Percentiles rank a stretch among this genome's conserved stretches.
Conservation (phyloP, 2,113 vertebrate genomes). For the Spheniscus mendiculus region DNA sequence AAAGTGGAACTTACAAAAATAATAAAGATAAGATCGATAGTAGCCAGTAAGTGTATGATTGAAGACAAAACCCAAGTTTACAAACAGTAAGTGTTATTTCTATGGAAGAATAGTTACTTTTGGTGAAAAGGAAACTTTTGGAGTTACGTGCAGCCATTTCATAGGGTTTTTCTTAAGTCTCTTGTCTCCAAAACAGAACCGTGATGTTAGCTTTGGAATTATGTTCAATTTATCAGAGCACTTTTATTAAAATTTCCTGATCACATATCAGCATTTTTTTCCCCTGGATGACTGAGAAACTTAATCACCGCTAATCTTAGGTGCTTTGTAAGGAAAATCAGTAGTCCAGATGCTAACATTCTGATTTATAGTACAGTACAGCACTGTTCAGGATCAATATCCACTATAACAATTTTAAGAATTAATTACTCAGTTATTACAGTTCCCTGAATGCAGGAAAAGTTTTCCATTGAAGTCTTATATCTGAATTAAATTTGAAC, state of each 20-base stretch:
- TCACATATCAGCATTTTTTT: not conserved
- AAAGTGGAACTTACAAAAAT: not conserved
- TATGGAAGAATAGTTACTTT: not conserved
- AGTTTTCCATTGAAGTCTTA: not conserved
- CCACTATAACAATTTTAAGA: not conserved
- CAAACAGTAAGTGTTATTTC: not conserved
- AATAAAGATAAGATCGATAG: not conserved
- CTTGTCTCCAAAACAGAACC: not conserved
- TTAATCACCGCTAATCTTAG: not conserved
- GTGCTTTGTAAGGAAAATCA: not conserved
- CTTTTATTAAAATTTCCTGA: not conserved
- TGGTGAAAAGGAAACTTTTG: not conserved
- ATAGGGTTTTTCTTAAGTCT: not conserved
- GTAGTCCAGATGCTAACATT: not conserved
- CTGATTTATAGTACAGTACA: not conserved
- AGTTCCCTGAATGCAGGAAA: not conserved
- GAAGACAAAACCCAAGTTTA: not conserved
- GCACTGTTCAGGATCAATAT: not conserved
- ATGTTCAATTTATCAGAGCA: not conserved
- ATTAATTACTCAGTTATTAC: not conserved
- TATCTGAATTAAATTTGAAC: not conserved
- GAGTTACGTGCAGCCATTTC: not conserved
- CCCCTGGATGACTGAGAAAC: not conserved
- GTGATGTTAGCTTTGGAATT: not conserved
- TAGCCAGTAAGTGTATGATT: not conserved